phyloP scores from a whole-genome alignment of 2,113 vertebrate species.

The Monarcha castaneiventris region DNA sequence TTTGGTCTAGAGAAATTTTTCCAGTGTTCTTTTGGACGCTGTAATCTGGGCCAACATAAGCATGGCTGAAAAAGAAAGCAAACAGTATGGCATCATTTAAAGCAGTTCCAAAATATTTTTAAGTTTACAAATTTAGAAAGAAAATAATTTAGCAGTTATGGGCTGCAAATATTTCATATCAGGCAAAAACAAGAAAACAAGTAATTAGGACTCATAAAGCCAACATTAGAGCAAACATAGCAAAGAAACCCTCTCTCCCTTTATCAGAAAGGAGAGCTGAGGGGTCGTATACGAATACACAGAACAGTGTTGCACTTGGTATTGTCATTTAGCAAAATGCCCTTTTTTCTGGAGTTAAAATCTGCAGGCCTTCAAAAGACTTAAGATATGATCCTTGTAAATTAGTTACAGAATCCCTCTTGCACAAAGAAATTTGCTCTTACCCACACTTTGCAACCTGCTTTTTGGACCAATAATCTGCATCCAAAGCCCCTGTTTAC shows the following conservation, averaged over 20 bases:
- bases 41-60: slow-evolving; percentile 95
- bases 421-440: not conserved
- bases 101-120: not conserved
- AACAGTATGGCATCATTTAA: not conserved
- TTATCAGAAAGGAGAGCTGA: not conserved
- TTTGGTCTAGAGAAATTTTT: slow-evolving; percentile 93
- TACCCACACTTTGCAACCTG: not conserved
- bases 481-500: not conserved
- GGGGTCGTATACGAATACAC: not conserved
- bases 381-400: not conserved
- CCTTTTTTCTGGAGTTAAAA: not conserved
- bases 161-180: not conserved
- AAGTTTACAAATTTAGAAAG: not conserved
- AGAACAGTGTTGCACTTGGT: not conserved
- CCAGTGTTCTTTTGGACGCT: slow-evolving; percentile 85
- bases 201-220: not conserved
- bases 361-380: not conserved
- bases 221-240: not conserved
- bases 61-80: slow-evolving; percentile 78
- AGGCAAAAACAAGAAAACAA: not conserved
- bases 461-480: not conserved
- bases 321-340: not conserved
- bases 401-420: not conserved
- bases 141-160: not conserved
- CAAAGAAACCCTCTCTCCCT: not conserved